Evolutionary conservation across 2,113 vertebrate species (phyloP), one percentile per base, ranked within the genome.

Genomic region (Octodon degus): DNA sequence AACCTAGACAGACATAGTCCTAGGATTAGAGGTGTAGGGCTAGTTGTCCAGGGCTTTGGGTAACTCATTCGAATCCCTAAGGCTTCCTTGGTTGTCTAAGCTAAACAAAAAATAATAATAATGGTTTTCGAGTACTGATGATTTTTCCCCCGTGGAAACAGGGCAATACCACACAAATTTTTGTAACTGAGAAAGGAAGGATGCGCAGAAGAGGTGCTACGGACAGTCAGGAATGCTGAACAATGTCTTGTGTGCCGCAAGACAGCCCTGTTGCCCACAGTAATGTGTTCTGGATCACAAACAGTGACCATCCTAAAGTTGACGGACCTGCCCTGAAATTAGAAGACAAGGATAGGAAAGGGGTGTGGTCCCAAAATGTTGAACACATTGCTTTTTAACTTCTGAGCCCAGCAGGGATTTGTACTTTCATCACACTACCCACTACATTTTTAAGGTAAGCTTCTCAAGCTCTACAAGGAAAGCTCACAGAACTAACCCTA

Each of bases 101-200:
- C 13, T 32, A 13, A 53, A 34, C 72, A 95, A 55, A 72, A 94
- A 55, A n/a, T n/a, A n/a, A n/a, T n/a, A 24, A 80, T 43, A 43
- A 32, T 37, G 17, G 0, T 62, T 86, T 30, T 91, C 40, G 27
- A 16, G 11, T 11, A 13, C 17, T 12, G 13, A 3, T 3, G 5
- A 43, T 32, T 62, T 86, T 40, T 62, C 6, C 32, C 13, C 11
- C 22, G 1, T 0, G 1, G 80, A 25, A 40, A 58, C 27, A 62
- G 37, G n/a, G 17, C n/a, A 86, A 67, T 68, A 86, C 3, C 32
- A 22, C 7, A 86, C 10, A 63, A 7, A 47, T 22, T 67, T 95
- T 72, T 14, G 6, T 34, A 80, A 8, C 2, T 2, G 25, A 4
- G 30, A 58, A 2, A 30, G 9, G 47, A 3, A 1, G 4, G 4